Evolutionary conservation across 2,113 vertebrate species (phyloP).

Genomic region (Reinhardtius hippoglossoides): DNA sequence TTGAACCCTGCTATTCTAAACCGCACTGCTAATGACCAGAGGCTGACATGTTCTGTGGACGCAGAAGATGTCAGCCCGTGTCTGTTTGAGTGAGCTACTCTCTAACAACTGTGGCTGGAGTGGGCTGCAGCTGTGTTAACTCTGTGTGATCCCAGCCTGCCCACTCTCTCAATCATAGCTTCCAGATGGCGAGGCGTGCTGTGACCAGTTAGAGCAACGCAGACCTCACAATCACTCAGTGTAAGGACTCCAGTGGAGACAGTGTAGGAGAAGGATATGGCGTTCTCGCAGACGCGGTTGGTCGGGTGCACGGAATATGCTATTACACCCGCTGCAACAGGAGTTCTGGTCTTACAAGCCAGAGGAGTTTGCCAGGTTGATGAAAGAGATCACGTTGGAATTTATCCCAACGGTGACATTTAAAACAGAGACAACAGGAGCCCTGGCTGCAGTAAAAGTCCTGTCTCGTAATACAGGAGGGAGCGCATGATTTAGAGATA

Average conservation of each 20-base stretch:
- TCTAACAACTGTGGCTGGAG: constrained; percentile 56
- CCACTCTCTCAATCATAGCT: constrained; percentile 65
- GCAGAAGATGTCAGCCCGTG: constrained; percentile 50
- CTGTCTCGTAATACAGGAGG: constrained; percentile 4
- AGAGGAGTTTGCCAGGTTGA: constrained; percentile 9
- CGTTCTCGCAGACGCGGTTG: constrained; percentile 27
- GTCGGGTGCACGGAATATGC: constrained; percentile 12
- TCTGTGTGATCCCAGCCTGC: constrained; percentile 60
- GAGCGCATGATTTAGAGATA: constrained; percentile 4
- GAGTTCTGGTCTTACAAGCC: constrained; percentile 23
- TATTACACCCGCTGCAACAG: constrained; percentile 10
- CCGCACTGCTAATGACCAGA: constrained; percentile 45
- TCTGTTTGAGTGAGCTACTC: constrained; percentile 51
- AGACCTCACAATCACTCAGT: constrained; percentile 64
- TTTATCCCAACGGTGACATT: background rate
- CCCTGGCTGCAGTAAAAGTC: constrained; percentile 19
- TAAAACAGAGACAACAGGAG: constrained; percentile 20
- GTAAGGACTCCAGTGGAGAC: constrained; percentile 37
- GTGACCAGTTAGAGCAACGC: constrained; percentile 55
- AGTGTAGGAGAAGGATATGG: constrained; percentile 45
- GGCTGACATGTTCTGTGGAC: constrained; percentile 36
- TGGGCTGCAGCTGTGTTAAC: constrained; percentile 71
- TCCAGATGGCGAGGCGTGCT: constrained; percentile 69
- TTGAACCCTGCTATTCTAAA: constrained; percentile 16
- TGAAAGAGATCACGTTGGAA: background rate